phyloP scores from a whole-genome alignment of 2,797 vertebrate genomes.

The Chaenodraco wilsoni region DNA sequence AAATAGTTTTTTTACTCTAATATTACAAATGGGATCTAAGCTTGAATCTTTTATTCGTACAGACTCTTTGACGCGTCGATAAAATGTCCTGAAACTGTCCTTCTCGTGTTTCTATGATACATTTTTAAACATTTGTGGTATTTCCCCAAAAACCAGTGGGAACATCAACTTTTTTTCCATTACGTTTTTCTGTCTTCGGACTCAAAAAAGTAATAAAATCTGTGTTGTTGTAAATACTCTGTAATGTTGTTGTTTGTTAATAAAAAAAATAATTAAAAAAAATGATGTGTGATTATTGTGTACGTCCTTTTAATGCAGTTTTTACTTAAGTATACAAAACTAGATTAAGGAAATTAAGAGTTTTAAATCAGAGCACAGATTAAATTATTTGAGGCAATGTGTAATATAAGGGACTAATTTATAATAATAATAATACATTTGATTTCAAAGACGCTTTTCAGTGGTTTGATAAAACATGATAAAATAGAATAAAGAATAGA shows the following conservation, averaged over 20 bases:
- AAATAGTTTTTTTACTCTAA: neutral
- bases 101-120: too few species aligned
- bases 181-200: too few species aligned
- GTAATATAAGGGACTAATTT: neutral
- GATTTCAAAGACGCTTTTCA: too few species aligned
- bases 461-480: too few species aligned
- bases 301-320: neutral
- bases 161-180: neutral
- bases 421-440: too few species aligned
- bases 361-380: neutral
- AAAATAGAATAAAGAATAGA: too few species aligned
- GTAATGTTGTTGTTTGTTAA: neutral
- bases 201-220: too few species aligned
- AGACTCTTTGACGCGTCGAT: neutral
- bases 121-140: neutral
- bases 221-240: neutral
- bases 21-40: neutral
- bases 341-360: neutral
- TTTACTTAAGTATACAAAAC: neutral
- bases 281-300: neutral
- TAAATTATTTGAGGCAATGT: neutral
- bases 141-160: neutral
- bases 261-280: neutral
- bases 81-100: conserved; percentile 4
- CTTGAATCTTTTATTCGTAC: neutral